Percentiles rank a stretch among this genome's conserved stretches.
Conservation (phyloP, 2,113 vertebrate genomes). For the Eudorcas thomsonii region DNA sequence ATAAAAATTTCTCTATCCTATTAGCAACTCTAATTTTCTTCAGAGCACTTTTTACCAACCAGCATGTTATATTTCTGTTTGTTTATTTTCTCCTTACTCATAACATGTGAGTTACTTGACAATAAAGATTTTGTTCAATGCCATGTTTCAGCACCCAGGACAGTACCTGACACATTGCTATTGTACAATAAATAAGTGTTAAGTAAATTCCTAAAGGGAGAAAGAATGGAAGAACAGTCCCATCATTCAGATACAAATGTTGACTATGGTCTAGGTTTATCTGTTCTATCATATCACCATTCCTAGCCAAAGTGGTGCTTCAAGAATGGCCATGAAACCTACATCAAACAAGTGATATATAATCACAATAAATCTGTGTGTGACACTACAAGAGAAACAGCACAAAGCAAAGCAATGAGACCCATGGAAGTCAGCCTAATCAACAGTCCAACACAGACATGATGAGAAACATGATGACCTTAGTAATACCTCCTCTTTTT, state of each 20-base stretch:
- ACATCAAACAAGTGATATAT: not conserved
- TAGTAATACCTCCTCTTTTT: not conserved
- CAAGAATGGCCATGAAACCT: not conserved
- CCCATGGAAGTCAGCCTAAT: not conserved
- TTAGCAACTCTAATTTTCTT: not conserved
- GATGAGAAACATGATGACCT: not conserved
- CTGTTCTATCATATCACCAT: not conserved
- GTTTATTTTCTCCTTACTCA: not conserved
- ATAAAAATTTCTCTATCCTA: not conserved
- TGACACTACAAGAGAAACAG: not conserved
- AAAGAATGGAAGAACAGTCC: not conserved
- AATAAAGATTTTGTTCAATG: not conserved
- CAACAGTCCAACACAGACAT: not conserved
- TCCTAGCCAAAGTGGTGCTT: not conserved
- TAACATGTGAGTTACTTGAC: not conserved
- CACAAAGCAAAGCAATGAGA: not conserved
- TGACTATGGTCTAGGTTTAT: not conserved
- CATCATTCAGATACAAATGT: not conserved
- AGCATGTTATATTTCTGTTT: not conserved
- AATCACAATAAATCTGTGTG: not conserved
- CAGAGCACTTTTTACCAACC: not conserved
- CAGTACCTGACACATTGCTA: not conserved
- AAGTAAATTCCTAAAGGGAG: not conserved
- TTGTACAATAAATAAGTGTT: not conserved
- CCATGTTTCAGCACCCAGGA: constrained; percentile 43